Evolutionary conservation across 2,888 invertebrate genomes (phyloP), one percentile per base, ranked within the genome.

Genomic region (Cosmopolites sordidus): DNA sequence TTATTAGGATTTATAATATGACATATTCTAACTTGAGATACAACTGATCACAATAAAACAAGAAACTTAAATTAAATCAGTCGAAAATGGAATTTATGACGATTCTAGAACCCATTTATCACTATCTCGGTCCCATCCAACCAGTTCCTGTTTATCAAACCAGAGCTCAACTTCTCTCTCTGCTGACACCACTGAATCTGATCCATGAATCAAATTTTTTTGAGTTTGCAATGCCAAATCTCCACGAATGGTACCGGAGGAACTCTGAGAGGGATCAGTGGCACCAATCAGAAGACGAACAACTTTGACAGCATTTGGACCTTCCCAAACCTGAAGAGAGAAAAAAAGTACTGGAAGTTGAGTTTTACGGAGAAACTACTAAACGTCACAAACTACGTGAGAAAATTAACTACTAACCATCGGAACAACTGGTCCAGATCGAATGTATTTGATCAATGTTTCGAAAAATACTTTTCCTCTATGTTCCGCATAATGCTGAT

Each of bases 191-290:
- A 95, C 93, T 46, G 89, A 82, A 76, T 98, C 98, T 3, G 95
- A 95, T 50, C 97, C 98, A 71, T 98, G 98, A 65, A 91, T 84
- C 66, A 98, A 91, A 77, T 98, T 98, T 66, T 97, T 87, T 60
- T 94, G 94, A 64, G 93, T 88, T 74, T 95, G 86, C 65, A 97
- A 85, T 76, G 92, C 47, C 92, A 86, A 89, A 74, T 99, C 98
- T 49, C 98, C 98, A 68, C 98, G 87, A 69, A 98, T 95, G 51
- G 96, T 95, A 60, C 98, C 98, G 52, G 96, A 95, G 58, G 81
- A 80, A 5, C 94, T 94, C 66, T 92, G 89, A 55, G 89, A 88
- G 15, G 98, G 98, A 75, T 98, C 91, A 58, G 98, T 99, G 60
- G 92, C 96, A 60, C 98, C 98, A 64, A 98, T 82, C 86, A 98